phyloP scores from a whole-genome alignment of 1,140 invertebrate genomes.

The Mactra quadrangularis region DNA sequence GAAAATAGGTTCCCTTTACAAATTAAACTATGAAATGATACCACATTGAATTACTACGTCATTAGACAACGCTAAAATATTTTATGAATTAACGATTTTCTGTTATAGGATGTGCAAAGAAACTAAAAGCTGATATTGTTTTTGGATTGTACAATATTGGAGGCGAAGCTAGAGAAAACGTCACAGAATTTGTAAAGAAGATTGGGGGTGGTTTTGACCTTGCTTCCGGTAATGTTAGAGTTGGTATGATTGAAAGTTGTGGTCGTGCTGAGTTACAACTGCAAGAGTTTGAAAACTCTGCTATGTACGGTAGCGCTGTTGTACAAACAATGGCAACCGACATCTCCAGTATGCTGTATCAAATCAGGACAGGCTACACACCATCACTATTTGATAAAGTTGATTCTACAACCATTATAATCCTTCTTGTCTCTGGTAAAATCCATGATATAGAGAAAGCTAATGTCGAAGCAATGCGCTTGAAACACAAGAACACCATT shows the following conservation, averaged over 20 bases:
- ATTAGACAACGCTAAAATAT: too few relatives aligned
- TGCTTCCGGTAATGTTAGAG: neutral
- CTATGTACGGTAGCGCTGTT: neutral
- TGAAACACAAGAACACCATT: neutral
- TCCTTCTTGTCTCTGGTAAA: neutral
- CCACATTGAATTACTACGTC: too few relatives aligned
- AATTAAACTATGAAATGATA: too few relatives aligned
- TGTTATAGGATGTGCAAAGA: constrained; percentile 24
- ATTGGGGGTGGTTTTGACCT: constrained; percentile 29
- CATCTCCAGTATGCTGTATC: neutral
- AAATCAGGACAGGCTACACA: neutral
- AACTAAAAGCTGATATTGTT: constrained; percentile 19
- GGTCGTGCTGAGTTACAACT: neutral
- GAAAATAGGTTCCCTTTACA: too few relatives aligned
- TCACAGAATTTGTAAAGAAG: constrained; percentile 25
- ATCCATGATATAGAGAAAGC: neutral
- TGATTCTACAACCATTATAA: neutral
- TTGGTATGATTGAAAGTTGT: constrained; percentile 1
- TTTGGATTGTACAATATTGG: constrained; percentile 41
- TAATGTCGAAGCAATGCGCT: neutral
- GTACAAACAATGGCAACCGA: neutral
- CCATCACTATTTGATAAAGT: neutral
- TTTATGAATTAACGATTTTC: too few relatives aligned
- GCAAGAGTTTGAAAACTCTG: neutral
- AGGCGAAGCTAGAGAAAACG: constrained; percentile 13